A percentile compares a stretch with the other conserved stretches of the same genome.
Conservation (phyloP, 2,113 vertebrate species). For the Tetrao urogallus region DNA sequence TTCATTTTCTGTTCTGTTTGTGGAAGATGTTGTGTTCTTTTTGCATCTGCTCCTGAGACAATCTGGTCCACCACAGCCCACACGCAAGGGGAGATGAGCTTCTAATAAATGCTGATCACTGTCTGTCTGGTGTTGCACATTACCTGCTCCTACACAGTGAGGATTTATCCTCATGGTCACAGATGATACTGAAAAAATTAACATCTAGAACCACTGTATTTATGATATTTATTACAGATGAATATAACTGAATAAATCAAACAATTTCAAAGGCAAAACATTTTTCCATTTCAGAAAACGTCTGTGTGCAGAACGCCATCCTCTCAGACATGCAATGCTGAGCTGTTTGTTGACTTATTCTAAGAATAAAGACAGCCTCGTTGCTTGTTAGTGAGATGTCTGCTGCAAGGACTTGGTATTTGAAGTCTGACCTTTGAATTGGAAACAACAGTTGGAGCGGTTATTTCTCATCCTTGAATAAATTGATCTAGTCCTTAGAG, state of each 20-base stretch:
- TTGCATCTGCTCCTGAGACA: background rate
- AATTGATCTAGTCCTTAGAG: background rate
- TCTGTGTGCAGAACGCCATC: background rate
- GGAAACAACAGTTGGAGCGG: background rate
- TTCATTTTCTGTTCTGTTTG: background rate
- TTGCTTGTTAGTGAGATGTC: slow-evolving; percentile 22
- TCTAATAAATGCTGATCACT: background rate
- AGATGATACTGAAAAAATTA: background rate
- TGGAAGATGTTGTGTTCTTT: background rate
- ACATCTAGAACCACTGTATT: background rate
- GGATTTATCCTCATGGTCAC: background rate
- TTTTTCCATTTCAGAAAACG: background rate
- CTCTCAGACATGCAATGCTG: background rate
- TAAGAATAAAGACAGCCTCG: background rate
- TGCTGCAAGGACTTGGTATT: slow-evolving; percentile 28
- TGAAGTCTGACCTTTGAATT: slow-evolving; percentile 56
- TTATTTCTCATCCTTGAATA: slow-evolving; percentile 21
- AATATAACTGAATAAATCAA: slow-evolving; percentile 2
- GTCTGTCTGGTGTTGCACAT: background rate
- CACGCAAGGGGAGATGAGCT: background rate
- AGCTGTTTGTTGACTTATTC: background rate
- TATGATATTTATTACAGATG: background rate
- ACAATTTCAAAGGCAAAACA: background rate
- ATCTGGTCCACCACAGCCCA: background rate
- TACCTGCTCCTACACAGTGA: background rate